These are phyloP conservation scores for Netta rufina DNA, from an alignment of 2,797 vertebrate species.

Conservation along the genomic window DNA sequence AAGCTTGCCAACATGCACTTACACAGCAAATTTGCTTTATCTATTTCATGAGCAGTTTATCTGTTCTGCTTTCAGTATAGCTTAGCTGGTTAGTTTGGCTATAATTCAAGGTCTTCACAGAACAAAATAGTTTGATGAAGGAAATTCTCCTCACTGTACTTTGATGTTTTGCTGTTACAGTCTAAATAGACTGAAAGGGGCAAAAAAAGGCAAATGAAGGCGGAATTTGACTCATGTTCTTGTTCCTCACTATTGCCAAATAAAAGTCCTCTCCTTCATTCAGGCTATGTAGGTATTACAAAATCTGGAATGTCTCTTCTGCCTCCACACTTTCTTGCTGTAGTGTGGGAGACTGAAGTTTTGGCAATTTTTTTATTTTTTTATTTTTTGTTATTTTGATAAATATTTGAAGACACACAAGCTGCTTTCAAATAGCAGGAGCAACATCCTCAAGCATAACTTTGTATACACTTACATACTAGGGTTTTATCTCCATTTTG, in stretches of 20 bases:
- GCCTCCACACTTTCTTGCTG: neutral
- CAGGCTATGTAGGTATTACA: neutral
- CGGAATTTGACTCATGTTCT: neutral
- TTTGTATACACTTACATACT: neutral
- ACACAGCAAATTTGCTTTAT: neutral
- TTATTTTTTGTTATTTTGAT: neutral
- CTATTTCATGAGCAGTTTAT: neutral
- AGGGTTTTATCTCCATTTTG: neutral
- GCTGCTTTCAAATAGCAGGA: neutral
- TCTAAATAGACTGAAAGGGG: neutral
- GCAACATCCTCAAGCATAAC: neutral
- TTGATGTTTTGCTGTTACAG: neutral
- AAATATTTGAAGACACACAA: neutral
- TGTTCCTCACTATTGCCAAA: neutral
- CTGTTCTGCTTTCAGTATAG: neutral
- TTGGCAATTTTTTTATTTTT: neutral
- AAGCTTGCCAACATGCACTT: neutral
- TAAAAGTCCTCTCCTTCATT: neutral
- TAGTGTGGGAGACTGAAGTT: neutral
- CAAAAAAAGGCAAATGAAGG: neutral
- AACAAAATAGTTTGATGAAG: neutral
- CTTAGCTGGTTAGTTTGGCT: neutral
- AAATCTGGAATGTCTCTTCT: neutral
- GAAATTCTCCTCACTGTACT: neutral
- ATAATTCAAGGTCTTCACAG: neutral